Base-by-base conservation (phyloP, 2,797 vertebrate species). In the Lepilemur septentrionalis region DNA sequence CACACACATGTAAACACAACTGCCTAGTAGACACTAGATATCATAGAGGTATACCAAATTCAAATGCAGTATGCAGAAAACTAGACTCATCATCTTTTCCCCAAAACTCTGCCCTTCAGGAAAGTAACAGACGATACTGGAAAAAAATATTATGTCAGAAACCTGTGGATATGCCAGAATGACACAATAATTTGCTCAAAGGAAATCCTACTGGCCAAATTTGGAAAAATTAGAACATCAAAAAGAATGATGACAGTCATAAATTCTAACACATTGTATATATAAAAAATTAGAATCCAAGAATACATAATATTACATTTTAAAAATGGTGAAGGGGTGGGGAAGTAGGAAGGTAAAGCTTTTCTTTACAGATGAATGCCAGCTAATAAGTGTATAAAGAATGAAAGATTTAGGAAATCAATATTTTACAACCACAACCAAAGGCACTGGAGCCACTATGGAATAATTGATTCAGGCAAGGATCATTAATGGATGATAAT, bases 141-240 rank as follows among this genome's bases (percentile, higher is more conserved):
- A 90, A 92, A 90, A 69, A 76, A 81, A 76, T 90, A 84, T 79
- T 84, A 92, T n/a, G 9, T 86, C 80, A 95, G 41, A 96, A 93
- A 93, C 17, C 17, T 28, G 32, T 57, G 6, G 4, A 73, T 79
- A 46, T 90, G 41, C 4, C 32, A 82, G 72, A 92, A 90, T 35
- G 55, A 65, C 35, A 79, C 25, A 83, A 82, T 59, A 85, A 65
- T 83, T 35, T 48, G 41, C 48, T 86, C 69, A 67, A 89, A 83
- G 61, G 38, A 14, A 25, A 52, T 28, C 30, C 48, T n/a, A 78
- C 22, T 55, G 48, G 80, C 41, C 30, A 92, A 69, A 90, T 43
- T 92, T 61, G 14, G 63, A 15, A 79, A 17, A 86, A 92, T 57
- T 35, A 81, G 41, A 61, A 52, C 25, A 79, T 89, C 28, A 43